Evolutionary conservation across 1,140 invertebrate species (phyloP).

Genomic region (Hylaeus anthracinus): DNA sequence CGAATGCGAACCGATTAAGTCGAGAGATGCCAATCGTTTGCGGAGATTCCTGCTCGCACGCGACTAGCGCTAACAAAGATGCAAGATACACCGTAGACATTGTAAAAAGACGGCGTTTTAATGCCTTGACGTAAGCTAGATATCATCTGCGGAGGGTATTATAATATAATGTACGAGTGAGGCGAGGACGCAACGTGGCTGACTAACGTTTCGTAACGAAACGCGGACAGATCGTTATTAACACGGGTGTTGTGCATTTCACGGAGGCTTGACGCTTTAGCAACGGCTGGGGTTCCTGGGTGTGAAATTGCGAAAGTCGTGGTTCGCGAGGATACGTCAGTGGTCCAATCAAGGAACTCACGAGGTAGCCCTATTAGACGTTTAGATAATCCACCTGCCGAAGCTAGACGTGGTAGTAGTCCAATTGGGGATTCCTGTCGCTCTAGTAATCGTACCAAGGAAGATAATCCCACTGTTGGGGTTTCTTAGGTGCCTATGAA

Average conservation of each 20-base stretch:
- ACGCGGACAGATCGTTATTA: conserved; percentile 20
- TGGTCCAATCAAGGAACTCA: too few species aligned
- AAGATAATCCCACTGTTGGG: too few species aligned
- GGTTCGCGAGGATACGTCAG: background rate
- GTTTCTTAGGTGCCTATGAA: too few species aligned
- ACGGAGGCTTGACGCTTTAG: background rate
- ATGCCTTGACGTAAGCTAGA: conserved; percentile 33
- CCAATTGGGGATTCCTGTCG: too few species aligned
- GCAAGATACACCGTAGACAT: background rate
- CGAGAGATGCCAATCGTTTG: background rate
- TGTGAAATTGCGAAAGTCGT: conserved; percentile 9
- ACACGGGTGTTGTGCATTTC: conserved; percentile 7
- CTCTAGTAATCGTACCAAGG: too few species aligned
- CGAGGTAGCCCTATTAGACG: too few species aligned
- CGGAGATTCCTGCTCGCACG: background rate
- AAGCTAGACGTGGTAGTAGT: too few species aligned
- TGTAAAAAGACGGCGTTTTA: conserved; percentile 35
- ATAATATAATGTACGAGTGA: conserved; percentile 35
- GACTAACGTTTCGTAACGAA: conserved; percentile 20
- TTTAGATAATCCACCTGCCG: too few species aligned
- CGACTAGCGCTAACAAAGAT: background rate
- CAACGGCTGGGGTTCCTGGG: background rate
- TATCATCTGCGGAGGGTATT: conserved; percentile 49
- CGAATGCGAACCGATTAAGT: background rate
- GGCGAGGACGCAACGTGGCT: background rate